Evolutionary conservation across 2,888 invertebrate species (phyloP).

Genomic region (Macaria notata): DNA sequence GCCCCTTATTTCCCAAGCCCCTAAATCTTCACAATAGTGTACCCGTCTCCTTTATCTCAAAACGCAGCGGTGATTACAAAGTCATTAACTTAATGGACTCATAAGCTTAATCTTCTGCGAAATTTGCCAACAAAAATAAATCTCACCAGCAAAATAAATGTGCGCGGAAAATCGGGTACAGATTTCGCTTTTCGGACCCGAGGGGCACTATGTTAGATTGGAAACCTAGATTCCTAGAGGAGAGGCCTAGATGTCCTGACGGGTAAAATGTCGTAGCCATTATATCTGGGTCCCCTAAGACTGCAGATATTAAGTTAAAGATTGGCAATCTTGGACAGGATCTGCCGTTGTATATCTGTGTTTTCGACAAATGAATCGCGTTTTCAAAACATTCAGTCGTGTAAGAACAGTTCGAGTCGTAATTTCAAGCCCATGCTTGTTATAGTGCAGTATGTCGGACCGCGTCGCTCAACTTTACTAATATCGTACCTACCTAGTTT

Average conservation of each 20-base stretch:
- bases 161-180: conserved; percentile 3
- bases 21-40: not conserved
- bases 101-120: conserved; percentile 8
- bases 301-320: not conserved
- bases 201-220: conserved; percentile 12
- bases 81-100: conserved; percentile 14
- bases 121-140: conserved; percentile 11
- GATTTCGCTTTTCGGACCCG: conserved; percentile 8
- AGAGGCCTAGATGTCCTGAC: not conserved
- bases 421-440: too few species aligned
- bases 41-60: not conserved
- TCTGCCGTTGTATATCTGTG: too few species aligned
- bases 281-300: not conserved
- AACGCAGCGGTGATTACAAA: conserved; percentile 9
- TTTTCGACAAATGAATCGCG: too few species aligned
- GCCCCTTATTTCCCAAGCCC: too few species aligned
- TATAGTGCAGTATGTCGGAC: too few species aligned
- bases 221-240: not conserved
- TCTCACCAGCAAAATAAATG: conserved; percentile 4
- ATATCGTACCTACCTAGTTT: too few species aligned
- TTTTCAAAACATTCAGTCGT: too few species aligned
- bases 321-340: not conserved
- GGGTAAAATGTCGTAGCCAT: not conserved
- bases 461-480: too few species aligned
- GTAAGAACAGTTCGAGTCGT: too few species aligned